Evolutionary conservation across 2,797 vertebrate species (phyloP).

Genomic region (Microchirus variegatus): DNA sequence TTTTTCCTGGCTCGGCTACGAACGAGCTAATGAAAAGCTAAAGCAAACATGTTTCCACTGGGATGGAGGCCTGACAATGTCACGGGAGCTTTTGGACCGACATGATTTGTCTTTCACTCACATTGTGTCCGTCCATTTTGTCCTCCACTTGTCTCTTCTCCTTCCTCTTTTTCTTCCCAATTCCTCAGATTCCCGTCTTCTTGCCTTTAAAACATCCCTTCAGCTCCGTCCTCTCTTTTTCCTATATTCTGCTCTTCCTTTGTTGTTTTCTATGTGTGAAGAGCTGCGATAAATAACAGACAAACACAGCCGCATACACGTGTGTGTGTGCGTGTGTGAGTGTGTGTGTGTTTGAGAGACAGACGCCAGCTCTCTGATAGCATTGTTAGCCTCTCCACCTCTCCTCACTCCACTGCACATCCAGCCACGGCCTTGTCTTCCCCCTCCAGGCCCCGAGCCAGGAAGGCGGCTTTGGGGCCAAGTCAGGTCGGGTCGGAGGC

Average conservation of each 20-base stretch:
- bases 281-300: constrained; percentile 78
- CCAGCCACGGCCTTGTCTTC: constrained; percentile 71
- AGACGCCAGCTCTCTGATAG: constrained; percentile 80
- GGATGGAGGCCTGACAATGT: constrained; percentile 70
- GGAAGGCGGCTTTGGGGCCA: constrained; percentile 70
- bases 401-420: constrained; percentile 83
- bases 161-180: constrained; percentile 6
- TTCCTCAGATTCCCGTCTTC: constrained; percentile 1
- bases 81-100: constrained; percentile 65
- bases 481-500: constrained; percentile 66
- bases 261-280: constrained; percentile 69
- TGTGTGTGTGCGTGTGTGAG: constrained; percentile 32
- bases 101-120: constrained; percentile 27
- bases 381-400: constrained; percentile 83
- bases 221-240: constrained; percentile 43
- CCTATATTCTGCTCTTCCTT: constrained; percentile 56
- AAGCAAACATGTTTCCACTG: constrained; percentile 71
- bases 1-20: constrained; percentile 57
- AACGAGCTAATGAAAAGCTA: constrained; percentile 70
- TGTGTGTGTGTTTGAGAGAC: constrained; percentile 55
- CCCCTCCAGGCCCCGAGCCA: constrained; percentile 68
- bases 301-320: constrained; percentile 55
- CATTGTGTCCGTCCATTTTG: constrained; percentile 20
- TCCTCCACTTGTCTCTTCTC: background rate
- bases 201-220: constrained; percentile 22